Evolutionary conservation across 2,113 vertebrate species (phyloP).

Genomic region (Alexandromys fortis): DNA sequence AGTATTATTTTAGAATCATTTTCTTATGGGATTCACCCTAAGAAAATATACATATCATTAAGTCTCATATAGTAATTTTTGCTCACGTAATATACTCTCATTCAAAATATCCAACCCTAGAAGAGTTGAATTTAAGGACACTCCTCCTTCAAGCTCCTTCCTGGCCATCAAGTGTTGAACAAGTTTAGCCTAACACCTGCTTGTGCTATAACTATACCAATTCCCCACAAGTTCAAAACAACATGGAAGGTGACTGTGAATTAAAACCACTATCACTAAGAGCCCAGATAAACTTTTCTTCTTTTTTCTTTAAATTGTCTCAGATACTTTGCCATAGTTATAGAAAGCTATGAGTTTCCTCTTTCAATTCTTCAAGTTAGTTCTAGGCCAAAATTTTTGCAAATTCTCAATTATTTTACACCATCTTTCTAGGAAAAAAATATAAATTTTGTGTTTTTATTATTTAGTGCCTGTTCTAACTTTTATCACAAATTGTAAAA

Average conservation of each 20-base stretch:
- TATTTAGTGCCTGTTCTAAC: not conserved
- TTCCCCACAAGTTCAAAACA: not conserved
- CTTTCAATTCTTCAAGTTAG: not conserved
- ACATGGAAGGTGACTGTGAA: not conserved
- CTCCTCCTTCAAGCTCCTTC: not conserved
- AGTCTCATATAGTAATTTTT: constrained; percentile 34
- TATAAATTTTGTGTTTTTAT: not conserved
- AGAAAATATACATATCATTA: not conserved
- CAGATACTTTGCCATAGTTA: not conserved
- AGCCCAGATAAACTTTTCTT: not conserved
- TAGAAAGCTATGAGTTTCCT: not conserved
- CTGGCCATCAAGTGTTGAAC: not conserved
- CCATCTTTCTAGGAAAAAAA: not conserved
- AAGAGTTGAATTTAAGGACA: constrained; percentile 12
- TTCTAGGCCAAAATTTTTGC: constrained; percentile 32
- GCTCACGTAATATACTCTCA: not conserved
- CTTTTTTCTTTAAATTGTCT: not conserved
- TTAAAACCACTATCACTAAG: not conserved
- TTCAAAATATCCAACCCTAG: not conserved
- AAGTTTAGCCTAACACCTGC: not conserved
- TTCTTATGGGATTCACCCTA: not conserved
- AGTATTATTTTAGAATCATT: not conserved
- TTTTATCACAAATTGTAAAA: constrained; percentile 8
- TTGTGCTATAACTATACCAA: too few relatives aligned
- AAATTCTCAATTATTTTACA: not conserved